These are phyloP conservation scores for Gulo gulo DNA, from an alignment of 2,113 vertebrate genomes.

Conservation along the genomic window DNA sequence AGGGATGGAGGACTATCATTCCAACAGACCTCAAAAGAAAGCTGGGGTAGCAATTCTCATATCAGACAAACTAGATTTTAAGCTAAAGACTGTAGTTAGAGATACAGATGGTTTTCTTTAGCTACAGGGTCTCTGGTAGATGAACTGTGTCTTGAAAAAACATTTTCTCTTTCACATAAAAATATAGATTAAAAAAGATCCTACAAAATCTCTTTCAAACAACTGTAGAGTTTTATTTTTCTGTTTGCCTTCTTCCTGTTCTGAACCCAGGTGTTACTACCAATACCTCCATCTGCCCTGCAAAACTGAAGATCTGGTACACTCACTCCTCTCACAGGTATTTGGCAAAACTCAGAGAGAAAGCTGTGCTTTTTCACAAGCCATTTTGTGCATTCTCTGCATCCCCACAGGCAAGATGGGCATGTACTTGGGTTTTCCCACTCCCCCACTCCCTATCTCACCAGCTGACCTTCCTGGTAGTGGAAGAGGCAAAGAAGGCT, in stretches of 20 bases:
- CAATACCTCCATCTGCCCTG: not conserved
- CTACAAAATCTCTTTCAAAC: not conserved
- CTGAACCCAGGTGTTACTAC: not conserved
- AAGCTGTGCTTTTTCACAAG: not conserved
- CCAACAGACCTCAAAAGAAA: no score
- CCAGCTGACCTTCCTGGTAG: not conserved
- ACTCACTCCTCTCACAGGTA: not conserved
- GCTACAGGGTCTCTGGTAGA: not conserved
- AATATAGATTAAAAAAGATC: not conserved
- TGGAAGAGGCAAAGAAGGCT: not conserved
- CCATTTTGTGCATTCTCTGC: rapidly evolving
- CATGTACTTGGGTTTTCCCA: not conserved
- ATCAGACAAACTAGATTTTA: no score
- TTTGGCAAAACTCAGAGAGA: not conserved
- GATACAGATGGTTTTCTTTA: not conserved
- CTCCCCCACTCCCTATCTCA: not conserved
- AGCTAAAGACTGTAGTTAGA: no score
- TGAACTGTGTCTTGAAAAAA: not conserved
- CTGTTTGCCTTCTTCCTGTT: not conserved
- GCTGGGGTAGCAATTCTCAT: no score
- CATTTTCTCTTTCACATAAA: not conserved
- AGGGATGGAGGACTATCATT: no score
- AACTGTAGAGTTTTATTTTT: not conserved
- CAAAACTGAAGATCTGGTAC: not conserved
- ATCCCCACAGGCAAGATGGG: no score